phyloP scores from a whole-genome alignment of 2,797 vertebrate species.

The Loriculus beryllinus region DNA sequence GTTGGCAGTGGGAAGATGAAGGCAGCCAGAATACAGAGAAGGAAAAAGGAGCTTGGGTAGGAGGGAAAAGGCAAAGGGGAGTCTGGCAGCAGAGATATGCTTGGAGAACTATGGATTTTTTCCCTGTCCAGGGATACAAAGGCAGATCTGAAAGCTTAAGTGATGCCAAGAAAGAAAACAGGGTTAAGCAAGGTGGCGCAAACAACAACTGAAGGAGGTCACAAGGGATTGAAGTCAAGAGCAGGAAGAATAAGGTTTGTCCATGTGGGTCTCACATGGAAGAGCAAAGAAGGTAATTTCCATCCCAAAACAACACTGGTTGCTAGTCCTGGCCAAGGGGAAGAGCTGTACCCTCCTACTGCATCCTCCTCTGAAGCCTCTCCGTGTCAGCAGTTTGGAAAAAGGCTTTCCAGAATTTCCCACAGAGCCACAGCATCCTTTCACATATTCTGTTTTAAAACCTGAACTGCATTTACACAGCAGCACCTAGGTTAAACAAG shows the following conservation, averaged over 20 bases:
- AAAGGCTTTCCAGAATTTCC: neutral
- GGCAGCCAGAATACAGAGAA: slow-evolving; percentile 19
- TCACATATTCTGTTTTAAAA: neutral
- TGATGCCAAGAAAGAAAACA: slow-evolving; percentile 4
- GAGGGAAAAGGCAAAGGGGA: neutral
- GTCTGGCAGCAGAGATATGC: slow-evolving; percentile 31
- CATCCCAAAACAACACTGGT: neutral
- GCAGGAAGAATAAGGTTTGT: neutral
- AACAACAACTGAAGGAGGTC: neutral
- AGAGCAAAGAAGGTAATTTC: neutral
- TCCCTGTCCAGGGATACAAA: neutral
- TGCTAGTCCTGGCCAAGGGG: accelerated
- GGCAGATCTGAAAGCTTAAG: neutral
- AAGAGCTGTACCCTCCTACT: neutral
- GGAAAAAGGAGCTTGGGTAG: slow-evolving; percentile 31
- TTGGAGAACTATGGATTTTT: neutral
- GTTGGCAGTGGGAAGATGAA: slow-evolving; percentile 20
- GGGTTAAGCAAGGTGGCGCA: neutral
- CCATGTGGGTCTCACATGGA: neutral
- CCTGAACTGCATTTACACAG: neutral
- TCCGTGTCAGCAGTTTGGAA: neutral
- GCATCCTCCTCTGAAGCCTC: neutral
- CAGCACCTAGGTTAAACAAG: neutral
- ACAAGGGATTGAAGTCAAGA: neutral
- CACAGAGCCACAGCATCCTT: neutral